A percentile compares a stretch with the other conserved stretches of the same genome.
Evolutionary conservation across 2,888 invertebrate species (phyloP).

Genomic region (Apantesis nais): DNA sequence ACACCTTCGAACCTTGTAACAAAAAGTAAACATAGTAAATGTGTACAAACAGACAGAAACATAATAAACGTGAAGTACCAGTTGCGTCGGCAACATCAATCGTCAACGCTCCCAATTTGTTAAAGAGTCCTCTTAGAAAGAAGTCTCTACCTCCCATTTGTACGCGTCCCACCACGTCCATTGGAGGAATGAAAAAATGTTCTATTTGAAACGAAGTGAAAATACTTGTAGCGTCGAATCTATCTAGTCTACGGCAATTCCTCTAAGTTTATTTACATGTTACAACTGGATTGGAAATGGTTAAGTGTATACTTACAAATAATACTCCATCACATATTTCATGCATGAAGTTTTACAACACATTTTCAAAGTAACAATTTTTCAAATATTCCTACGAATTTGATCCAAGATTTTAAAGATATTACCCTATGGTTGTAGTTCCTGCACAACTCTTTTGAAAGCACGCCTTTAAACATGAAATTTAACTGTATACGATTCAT

Average conservation of each 20-base stretch:
- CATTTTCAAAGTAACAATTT: not conserved
- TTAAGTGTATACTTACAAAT: conserved; percentile 8
- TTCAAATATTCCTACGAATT: not conserved
- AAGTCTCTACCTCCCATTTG: conserved; percentile 41
- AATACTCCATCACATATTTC: not conserved
- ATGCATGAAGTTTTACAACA: conserved; percentile 1
- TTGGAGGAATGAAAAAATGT: conserved; percentile 35
- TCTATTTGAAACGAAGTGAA: conserved; percentile 29
- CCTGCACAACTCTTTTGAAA: not conserved
- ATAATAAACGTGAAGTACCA: conserved; percentile 16
- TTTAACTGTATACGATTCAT: not conserved
- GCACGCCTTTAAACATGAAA: not conserved
- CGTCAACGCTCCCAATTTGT: conserved; percentile 44
- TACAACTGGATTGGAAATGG: conserved; percentile 12
- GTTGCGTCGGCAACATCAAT: conserved; percentile 35
- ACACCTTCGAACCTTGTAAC: not conserved
- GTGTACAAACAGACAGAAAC: conserved; percentile 3
- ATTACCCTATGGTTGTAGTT: not conserved
- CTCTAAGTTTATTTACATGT: conserved; percentile 10
- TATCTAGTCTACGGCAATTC: conserved; percentile 13
- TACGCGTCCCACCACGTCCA: conserved; percentile 38
- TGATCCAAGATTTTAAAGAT: not conserved
- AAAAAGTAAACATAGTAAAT: conserved; percentile 3
- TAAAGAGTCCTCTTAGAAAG: conserved; percentile 38
- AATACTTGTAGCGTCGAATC: conserved; percentile 24